phyloP scores from a whole-genome alignment of 2,888 invertebrate species.

The Ophioninae sp. region DNA sequence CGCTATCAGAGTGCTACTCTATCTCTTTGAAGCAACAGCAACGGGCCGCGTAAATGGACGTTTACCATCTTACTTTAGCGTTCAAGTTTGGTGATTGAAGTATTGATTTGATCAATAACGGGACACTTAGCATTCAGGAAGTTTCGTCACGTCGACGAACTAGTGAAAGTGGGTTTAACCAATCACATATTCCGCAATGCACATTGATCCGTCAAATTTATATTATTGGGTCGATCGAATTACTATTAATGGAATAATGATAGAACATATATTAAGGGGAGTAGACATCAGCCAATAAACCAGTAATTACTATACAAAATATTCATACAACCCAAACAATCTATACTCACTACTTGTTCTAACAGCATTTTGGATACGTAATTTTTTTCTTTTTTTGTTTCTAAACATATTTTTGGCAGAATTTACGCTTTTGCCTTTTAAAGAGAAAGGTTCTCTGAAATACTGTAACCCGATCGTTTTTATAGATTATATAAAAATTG shows the following conservation, averaged over 20 bases:
- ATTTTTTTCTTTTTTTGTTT: no score
- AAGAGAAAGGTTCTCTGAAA: no score
- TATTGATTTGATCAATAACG: background rate
- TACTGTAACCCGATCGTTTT: no score
- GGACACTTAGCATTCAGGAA: conserved; percentile 3
- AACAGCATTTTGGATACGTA: no score
- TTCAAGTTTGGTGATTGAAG: background rate
- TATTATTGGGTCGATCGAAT: background rate
- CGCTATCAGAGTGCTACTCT: background rate
- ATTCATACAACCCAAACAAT: background rate
- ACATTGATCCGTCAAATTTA: background rate
- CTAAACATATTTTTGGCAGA: no score
- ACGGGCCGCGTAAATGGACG: background rate
- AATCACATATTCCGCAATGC: background rate
- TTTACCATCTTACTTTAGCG: background rate
- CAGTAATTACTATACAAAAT: background rate
- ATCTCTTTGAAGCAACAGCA: background rate
- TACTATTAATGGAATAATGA: background rate
- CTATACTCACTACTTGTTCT: no score
- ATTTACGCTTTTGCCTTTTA: no score
- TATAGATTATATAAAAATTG: no score
- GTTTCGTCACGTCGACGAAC: background rate
- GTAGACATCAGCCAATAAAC: background rate
- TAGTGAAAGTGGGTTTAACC: background rate
- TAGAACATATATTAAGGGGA: background rate